A percentile compares a stretch with the other conserved stretches of the same genome.
phyloP scores from a whole-genome alignment of 1,140 invertebrate genomes.

The Drosophila biarmipes region DNA sequence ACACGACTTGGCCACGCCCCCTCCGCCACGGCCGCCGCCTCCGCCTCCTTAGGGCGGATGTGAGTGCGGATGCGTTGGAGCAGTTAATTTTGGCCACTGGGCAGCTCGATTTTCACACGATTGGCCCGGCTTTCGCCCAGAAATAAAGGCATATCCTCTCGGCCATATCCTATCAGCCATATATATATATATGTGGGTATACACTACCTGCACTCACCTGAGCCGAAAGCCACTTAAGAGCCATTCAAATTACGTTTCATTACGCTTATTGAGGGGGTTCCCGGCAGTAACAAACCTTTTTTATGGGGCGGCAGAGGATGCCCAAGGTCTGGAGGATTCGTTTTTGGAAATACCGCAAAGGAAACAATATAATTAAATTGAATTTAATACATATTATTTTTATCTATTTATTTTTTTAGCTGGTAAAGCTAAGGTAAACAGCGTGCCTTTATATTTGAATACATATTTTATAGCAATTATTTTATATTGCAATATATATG shows the following conservation, averaged over 20 bases:
- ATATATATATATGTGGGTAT: neutral
- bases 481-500: too few relatives aligned
- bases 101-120: constrained; percentile 68
- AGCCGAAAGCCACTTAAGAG: constrained; percentile 67
- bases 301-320: constrained; percentile 4
- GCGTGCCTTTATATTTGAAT: too few relatives aligned
- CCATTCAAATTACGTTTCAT: constrained; percentile 80
- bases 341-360: neutral
- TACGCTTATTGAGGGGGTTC: constrained; percentile 65
- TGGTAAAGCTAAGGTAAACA: too few relatives aligned
- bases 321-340: neutral
- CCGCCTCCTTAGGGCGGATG: too few relatives aligned
- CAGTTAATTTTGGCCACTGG: constrained; percentile 70
- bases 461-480: too few relatives aligned
- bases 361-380: neutral
- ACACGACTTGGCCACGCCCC: constrained; percentile 20
- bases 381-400: neutral
- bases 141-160: neutral
- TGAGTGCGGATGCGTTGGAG: constrained; percentile 39
- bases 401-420: neutral
- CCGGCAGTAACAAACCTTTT: constrained; percentile 29
- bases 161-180: neutral
- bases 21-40: neutral
- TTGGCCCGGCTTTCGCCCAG: constrained; percentile 29
- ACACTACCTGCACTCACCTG: constrained; percentile 22